phyloP scores from a whole-genome alignment of 2,113 vertebrate genomes.

The Salvelinus alpinus region DNA sequence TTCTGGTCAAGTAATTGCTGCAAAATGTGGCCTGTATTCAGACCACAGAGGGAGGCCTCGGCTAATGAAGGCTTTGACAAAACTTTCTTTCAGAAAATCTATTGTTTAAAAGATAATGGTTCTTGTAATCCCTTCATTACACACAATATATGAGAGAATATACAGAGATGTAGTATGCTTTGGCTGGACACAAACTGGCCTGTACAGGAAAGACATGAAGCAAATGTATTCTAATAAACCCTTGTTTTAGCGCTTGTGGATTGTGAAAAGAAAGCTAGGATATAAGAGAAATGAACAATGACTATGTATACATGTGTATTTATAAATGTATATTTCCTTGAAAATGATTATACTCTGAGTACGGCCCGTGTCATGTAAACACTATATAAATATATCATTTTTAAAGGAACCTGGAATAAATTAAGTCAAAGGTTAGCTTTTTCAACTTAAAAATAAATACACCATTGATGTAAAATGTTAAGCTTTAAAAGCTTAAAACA shows the following conservation, averaged over 20 bases:
- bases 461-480: no score
- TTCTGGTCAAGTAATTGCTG: slow-evolving; percentile 91
- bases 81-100: slow-evolving; percentile 84
- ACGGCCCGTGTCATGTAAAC: no score
- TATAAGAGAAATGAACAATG: no score
- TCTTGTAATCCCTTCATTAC: slow-evolving; percentile 86
- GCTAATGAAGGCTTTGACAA: slow-evolving; percentile 80
- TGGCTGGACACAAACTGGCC: slow-evolving; percentile 40
- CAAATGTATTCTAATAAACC: slow-evolving; percentile 28
- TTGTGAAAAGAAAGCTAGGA: slow-evolving; percentile 1
- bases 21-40: slow-evolving; percentile 82
- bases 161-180: slow-evolving; percentile 45
- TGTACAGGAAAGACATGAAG: slow-evolving; percentile 44
- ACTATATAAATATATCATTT: no score
- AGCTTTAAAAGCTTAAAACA: no score
- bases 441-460: no score
- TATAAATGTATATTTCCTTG: no score
- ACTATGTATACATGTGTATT: neutral
- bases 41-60: slow-evolving; percentile 79
- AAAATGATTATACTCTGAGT: no score
- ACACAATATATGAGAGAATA: slow-evolving; percentile 61
- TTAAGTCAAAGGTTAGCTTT: no score
- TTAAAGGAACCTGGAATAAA: no score
- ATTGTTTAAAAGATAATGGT: slow-evolving; percentile 88
- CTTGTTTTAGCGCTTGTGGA: slow-evolving; percentile 4